These are phyloP conservation scores for Acronicta psi DNA, from an alignment of 2,888 invertebrate species.

Conservation along the genomic window DNA sequence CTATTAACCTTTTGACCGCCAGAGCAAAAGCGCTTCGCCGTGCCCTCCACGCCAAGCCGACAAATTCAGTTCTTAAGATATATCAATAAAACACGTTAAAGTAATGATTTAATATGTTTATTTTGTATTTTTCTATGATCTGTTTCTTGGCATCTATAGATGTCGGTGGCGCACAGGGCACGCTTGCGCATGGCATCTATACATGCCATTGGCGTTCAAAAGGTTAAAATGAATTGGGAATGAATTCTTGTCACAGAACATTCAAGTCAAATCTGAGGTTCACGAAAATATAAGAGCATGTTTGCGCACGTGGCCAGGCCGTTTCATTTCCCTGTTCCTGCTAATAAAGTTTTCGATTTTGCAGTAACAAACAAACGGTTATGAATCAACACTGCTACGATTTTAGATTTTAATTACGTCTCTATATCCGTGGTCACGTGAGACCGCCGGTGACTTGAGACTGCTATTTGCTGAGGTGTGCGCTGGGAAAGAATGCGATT, in stretches of 20 bases:
- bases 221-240: constrained; percentile 8
- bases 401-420: constrained; percentile 62
- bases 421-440: constrained; percentile 55
- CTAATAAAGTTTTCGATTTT: constrained; percentile 60
- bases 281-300: constrained; percentile 33
- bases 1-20: too few relatives aligned
- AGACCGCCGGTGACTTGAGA: constrained; percentile 36
- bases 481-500: constrained; percentile 70
- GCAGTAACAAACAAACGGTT: constrained; percentile 60
- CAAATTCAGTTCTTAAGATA: too few relatives aligned
- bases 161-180: too few relatives aligned
- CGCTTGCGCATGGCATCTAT: too few relatives aligned
- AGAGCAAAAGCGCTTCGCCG: too few relatives aligned
- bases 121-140: too few relatives aligned
- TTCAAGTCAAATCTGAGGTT: constrained; percentile 8
- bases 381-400: constrained; percentile 61
- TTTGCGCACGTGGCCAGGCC: constrained; percentile 51
- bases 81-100: too few relatives aligned
- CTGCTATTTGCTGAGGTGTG: constrained; percentile 48
- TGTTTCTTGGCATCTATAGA: too few relatives aligned
- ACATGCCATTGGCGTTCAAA: too few relatives aligned
- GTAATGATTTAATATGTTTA: too few relatives aligned
- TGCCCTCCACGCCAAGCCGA: too few relatives aligned
- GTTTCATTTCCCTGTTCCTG: constrained; percentile 54
- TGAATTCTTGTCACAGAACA: constrained; percentile 11